phyloP scores from a whole-genome alignment of 2,797 vertebrate species.

The Bufotes viridis region DNA sequence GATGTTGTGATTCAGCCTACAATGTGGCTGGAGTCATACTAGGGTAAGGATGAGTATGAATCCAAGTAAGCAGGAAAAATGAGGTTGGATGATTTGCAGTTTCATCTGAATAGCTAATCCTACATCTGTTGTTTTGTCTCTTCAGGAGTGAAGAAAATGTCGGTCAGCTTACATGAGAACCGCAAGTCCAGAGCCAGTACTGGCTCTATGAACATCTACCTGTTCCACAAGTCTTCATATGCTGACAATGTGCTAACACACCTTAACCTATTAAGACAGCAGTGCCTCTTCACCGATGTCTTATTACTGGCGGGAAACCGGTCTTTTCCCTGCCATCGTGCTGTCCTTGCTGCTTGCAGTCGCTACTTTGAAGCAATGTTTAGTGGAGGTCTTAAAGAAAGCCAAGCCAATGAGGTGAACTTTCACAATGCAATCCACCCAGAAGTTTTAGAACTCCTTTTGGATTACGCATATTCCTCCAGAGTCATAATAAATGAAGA shows the following conservation, averaged over 20 bases:
- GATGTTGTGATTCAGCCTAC: background rate
- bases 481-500: slow-evolving; percentile 98
- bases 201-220: slow-evolving; percentile 97
- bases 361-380: slow-evolving; percentile 99
- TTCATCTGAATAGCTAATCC: slow-evolving; percentile 79
- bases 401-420: slow-evolving; percentile 95
- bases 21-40: background rate
- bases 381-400: slow-evolving; percentile 94
- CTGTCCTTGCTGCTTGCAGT: slow-evolving; percentile 95
- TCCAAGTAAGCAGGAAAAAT: background rate
- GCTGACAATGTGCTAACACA: slow-evolving; percentile 97
- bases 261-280: slow-evolving; percentile 91
- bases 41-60: background rate
- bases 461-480: slow-evolving; percentile 97
- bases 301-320: slow-evolving; percentile 92
- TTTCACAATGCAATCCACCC: slow-evolving; percentile 96
- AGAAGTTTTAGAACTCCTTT: slow-evolving; percentile 92
- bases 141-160: slow-evolving; percentile 86
- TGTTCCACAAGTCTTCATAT: slow-evolving; percentile 98
- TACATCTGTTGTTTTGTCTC: slow-evolving; percentile 47
- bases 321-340: slow-evolving; percentile 96
- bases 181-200: slow-evolving; percentile 95
- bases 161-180: slow-evolving; percentile 97
- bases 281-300: slow-evolving; percentile 95
- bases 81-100: slow-evolving; percentile 9